A percentile compares a stretch with the other conserved stretches of the same genome.
phyloP scores from a whole-genome alignment of 2,888 invertebrate genomes.

The Fabriciana adippe region DNA sequence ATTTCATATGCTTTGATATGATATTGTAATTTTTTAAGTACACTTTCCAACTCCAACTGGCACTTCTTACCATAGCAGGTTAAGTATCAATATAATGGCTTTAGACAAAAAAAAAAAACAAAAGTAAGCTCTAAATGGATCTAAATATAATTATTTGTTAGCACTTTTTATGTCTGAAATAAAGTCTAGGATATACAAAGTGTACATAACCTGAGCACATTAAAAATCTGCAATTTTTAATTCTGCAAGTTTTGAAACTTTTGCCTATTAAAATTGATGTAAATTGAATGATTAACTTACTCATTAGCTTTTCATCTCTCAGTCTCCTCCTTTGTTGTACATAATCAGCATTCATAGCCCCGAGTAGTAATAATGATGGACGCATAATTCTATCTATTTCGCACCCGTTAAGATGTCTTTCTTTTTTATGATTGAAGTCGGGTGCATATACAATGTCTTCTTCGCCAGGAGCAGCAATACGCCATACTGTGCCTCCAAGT shows the following conservation, averaged over 20 bases:
- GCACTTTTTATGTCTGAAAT: not conserved
- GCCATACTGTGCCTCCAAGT: constrained; percentile 99
- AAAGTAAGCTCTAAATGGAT: no score
- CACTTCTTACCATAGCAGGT: no score
- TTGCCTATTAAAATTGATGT: not conserved
- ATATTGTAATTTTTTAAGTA: no score
- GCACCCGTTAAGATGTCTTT: constrained; percentile 97
- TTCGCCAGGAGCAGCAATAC: constrained; percentile 98
- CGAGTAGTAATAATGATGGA: constrained; percentile 96
- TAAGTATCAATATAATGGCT: no score
- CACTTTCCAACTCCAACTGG: no score
- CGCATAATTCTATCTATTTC: constrained; percentile 94
- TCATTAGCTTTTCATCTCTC: constrained; percentile 98
- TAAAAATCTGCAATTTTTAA: no score
- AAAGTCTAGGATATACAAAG: not conserved
- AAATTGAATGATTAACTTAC: constrained; percentile 70
- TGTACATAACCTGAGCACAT: not conserved
- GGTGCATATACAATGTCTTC: constrained; percentile 99
- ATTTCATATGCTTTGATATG: no score
- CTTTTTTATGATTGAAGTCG: constrained; percentile 99
- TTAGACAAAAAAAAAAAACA: no score
- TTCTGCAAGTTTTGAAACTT: no score
- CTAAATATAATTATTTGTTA: no score
- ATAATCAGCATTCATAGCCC: constrained; percentile 97
- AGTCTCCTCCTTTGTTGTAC: constrained; percentile 94